phyloP scores from a whole-genome alignment of 2,888 invertebrate genomes.

The Ashinkailepas kermadecensis region DNA sequence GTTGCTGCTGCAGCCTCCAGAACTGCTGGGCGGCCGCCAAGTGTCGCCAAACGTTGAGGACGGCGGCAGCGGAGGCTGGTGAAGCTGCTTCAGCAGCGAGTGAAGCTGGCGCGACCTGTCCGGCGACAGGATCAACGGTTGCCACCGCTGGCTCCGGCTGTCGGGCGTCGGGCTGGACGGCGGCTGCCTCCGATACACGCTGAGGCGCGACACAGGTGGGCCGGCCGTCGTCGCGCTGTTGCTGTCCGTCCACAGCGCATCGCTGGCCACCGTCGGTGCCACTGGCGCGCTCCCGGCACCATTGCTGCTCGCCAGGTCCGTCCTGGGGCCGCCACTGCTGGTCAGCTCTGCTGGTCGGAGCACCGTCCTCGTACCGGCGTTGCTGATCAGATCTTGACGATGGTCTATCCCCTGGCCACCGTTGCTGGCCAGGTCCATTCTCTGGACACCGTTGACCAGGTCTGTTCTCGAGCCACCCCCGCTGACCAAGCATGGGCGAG shows the following conservation, averaged over 20 bases:
- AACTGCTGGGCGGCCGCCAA: not conserved
- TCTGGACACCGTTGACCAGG: too few relatives aligned
- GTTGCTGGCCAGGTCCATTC: too few relatives aligned
- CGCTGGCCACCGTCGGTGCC: not conserved
- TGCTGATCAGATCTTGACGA: too few relatives aligned
- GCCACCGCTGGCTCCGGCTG: not conserved
- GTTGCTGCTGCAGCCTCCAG: constrained; percentile 6
- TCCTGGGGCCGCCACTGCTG: not conserved
- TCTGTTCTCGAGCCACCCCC: not conserved
- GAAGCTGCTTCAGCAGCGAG: not conserved
- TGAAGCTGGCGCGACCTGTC: not conserved
- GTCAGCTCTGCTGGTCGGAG: not conserved
- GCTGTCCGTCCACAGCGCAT: not conserved
- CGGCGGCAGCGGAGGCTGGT: not conserved
- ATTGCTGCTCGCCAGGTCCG: not conserved
- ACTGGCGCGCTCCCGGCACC: not conserved
- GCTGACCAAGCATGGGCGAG: not conserved
- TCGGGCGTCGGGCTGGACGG: not conserved
- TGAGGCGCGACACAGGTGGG: not conserved
- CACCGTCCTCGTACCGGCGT: too few relatives aligned
- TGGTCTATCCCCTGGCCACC: too few relatives aligned
- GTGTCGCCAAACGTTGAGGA: not conserved
- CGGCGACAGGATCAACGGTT: not conserved
- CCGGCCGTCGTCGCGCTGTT: not conserved
- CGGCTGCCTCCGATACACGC: not conserved